phyloP scores from a whole-genome alignment of 2,113 vertebrate genomes.

The Rynchops niger region DNA sequence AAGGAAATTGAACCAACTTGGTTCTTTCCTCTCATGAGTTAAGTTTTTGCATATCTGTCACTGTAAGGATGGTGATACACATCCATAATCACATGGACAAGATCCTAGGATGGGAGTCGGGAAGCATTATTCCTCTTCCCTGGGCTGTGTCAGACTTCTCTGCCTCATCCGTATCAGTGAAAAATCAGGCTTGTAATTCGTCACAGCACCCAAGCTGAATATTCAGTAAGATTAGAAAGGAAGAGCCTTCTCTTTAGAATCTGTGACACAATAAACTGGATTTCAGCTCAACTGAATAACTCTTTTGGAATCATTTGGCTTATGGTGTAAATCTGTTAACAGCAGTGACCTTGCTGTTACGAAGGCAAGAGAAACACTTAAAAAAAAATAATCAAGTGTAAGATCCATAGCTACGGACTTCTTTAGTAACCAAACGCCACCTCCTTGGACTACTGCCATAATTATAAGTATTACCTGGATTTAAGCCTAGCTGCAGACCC shows the following conservation, averaged over 20 bases:
- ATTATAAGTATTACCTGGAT: not conserved
- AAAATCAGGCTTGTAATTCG: not conserved
- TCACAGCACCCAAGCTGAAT: not conserved
- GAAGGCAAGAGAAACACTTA: not conserved
- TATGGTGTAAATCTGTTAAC: not conserved
- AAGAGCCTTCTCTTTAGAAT: not conserved
- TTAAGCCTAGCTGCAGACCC: not conserved
- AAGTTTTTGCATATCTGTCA: not conserved
- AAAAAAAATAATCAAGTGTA: not conserved
- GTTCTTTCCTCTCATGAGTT: not conserved
- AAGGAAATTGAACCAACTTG: not conserved
- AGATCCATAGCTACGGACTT: not conserved
- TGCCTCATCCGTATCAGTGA: not conserved
- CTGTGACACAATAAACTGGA: not conserved
- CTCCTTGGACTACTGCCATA: not conserved
- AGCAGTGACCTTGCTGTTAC: not conserved
- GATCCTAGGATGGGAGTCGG: not conserved
- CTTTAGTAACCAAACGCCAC: not conserved
- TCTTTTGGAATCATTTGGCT: not conserved
- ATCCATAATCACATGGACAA: not conserved
- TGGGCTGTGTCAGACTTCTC: not conserved
- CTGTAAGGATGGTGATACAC: not conserved
- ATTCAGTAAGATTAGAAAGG: not conserved
- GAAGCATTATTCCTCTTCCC: not conserved
- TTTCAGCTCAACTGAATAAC: not conserved